Base-by-base conservation (phyloP, 2,888 invertebrate genomes). In the Calephelis perditalis region DNA sequence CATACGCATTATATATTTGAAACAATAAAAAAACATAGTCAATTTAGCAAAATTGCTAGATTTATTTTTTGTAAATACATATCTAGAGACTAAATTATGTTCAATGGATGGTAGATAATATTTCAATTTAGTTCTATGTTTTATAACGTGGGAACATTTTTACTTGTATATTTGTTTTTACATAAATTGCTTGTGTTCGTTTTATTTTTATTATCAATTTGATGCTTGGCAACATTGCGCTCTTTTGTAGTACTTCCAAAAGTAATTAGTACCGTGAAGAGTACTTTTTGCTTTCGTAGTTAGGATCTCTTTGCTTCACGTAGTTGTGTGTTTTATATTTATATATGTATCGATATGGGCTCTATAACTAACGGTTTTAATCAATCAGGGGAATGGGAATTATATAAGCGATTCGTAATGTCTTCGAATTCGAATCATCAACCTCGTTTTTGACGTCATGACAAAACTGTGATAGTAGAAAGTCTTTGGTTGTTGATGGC, bases 211-310 rank as follows among this genome's bases (percentile, higher is more conserved):
- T 89, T 89, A 89, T 90, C 89, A 90, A 89, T 89, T 89, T 84
- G 89, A 86, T 78, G 90, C 88, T 89, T 90, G 90, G 90, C 90
- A 90, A 90, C 90, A 90, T 89, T 90, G 89, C 88, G 89, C 88
- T 90, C 89, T 88, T 86, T 78, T 75, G 63, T 67, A 65, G 62
- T 73, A 62, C 68, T 68, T 74, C 74, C 73, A 72, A 64, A 68
- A 65, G 61, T 37, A 60, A 58, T 61, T 59, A 65, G 64, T 64
- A 57, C 36, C 69, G 58, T 65, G 65, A 70, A 66, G 72, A 80
- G 78, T 69, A 74, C 80, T 85, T 86, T 85, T 85, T 80, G 85
- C 84, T 84, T 88, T 80, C 73, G 83, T 86, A 84, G 85, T 79
- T 75, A 40, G 40, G 40, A 40, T 8, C 68, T 79, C 81, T 80